Percentiles rank a stretch among this genome's conserved stretches.
These are phyloP conservation scores for Agonopterix arenella DNA, from an alignment of 2,888 invertebrate genomes.

Conservation along the genomic window DNA sequence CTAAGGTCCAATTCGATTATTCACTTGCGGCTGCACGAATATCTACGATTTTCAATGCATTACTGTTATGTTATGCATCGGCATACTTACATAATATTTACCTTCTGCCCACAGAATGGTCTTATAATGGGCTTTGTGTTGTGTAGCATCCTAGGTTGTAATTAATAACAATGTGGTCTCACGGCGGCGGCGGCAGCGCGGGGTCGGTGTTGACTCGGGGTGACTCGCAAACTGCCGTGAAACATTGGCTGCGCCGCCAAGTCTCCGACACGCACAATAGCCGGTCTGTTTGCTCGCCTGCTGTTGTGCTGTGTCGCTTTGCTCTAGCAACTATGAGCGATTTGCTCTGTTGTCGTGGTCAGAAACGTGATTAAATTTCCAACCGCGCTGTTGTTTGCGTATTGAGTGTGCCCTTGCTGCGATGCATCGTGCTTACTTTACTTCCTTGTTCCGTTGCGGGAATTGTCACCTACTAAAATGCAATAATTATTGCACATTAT, in stretches of 20 bases:
- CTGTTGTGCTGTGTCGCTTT: conserved; percentile 20
- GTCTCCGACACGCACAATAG: conserved; percentile 58
- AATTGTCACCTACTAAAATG: too few relatives aligned
- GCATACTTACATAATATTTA: conserved; percentile 10
- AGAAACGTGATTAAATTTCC: conserved; percentile 51
- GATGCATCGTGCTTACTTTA: neutral
- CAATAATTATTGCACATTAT: too few relatives aligned
- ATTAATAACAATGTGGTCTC: conserved; percentile 42
- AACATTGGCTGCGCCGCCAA: conserved; percentile 42
- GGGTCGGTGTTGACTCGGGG: conserved; percentile 46
- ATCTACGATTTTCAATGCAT: conserved; percentile 8
- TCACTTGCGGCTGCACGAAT: conserved; percentile 15
- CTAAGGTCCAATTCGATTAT: conserved; percentile 15
- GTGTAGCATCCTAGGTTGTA: conserved; percentile 16
- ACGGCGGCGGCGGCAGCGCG: conserved; percentile 14
- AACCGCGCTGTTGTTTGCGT: conserved; percentile 15
- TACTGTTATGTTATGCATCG: conserved; percentile 10
- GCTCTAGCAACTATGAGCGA: conserved; percentile 31
- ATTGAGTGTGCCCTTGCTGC: neutral
- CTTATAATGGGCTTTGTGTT: conserved; percentile 15
- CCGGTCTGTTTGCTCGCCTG: conserved; percentile 42
- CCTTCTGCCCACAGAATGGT: conserved; percentile 7
- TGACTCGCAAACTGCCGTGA: conserved; percentile 45
- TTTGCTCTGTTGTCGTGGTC: conserved; percentile 41
- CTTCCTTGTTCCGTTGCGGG: neutral